Evolutionary conservation across 1,140 invertebrate genomes (phyloP).

Genomic region (Nomia melanderi): DNA sequence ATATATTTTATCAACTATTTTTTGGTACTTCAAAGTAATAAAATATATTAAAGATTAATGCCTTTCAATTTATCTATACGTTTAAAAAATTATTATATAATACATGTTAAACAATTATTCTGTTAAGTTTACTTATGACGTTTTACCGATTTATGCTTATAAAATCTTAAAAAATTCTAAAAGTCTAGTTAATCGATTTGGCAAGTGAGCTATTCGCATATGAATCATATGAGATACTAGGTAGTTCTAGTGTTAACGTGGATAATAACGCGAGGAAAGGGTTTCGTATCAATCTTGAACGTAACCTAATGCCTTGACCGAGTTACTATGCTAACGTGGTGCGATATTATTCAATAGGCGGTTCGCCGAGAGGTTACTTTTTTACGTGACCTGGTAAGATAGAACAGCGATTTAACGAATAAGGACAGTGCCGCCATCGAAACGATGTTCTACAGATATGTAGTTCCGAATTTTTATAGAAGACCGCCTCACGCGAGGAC

Average conservation of each 20-base stretch:
- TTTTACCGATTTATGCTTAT: too few species aligned
- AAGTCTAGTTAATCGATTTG: too few species aligned
- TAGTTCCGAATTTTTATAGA: neutral
- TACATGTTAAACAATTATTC: too few species aligned
- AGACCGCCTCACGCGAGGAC: neutral
- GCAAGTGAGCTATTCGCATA: too few species aligned
- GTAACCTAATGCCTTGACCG: constrained; percentile 19
- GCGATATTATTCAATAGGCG: constrained; percentile 32
- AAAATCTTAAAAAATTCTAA: too few species aligned
- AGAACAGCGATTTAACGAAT: neutral
- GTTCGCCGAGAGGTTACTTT: neutral
- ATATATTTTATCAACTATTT: too few species aligned
- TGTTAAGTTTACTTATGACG: too few species aligned
- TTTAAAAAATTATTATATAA: too few species aligned
- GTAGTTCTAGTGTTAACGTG: neutral
- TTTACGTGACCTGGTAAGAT: neutral
- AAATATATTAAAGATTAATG: too few species aligned
- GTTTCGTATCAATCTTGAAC: neutral
- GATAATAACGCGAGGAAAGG: neutral
- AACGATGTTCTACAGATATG: neutral
- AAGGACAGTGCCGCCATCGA: neutral
- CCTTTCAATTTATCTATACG: too few species aligned
- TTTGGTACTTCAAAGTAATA: too few species aligned
- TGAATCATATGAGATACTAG: too few species aligned
- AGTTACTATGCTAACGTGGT: neutral